Conservation (phyloP, 2,113 vertebrate species). For the Oostethus manadensis region DNA sequence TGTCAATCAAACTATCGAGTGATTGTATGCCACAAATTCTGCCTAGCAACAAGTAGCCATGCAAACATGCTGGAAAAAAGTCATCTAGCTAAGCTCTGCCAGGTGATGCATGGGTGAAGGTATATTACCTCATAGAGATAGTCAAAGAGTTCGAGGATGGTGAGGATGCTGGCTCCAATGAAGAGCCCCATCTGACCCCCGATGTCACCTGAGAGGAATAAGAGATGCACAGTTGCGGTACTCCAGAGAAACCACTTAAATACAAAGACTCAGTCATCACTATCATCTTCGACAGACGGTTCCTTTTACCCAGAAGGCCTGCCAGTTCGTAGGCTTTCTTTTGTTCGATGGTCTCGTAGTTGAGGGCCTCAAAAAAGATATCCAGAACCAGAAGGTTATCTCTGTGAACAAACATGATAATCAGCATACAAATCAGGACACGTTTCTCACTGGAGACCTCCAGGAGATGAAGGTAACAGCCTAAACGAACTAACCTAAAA, state of each 20-base stretch:
- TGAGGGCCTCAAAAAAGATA: slow-evolving; percentile 96
- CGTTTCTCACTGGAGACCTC: slow-evolving; percentile 5
- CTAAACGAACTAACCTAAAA: slow-evolving; percentile 15
- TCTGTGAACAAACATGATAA: slow-evolving; percentile 64
- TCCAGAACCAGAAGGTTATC: slow-evolving; percentile 98
- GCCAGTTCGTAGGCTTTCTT: slow-evolving; percentile 98
- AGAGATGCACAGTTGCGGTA: background rate
- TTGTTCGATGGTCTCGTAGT: slow-evolving; percentile 98
- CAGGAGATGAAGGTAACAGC: slow-evolving; percentile 18
- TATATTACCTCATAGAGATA: slow-evolving; percentile 90
- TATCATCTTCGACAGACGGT: slow-evolving; percentile 9
- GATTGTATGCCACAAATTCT: too few relatives aligned
- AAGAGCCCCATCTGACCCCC: slow-evolving; percentile 99
- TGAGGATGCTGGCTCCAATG: slow-evolving; percentile 95
- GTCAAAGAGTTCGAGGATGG: slow-evolving; percentile 93
- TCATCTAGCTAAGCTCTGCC: background rate
- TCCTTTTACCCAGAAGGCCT: slow-evolving; percentile 89
- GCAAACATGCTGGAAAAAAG: too few relatives aligned
- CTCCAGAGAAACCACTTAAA: background rate
- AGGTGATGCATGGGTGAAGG: background rate
- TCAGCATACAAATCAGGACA: slow-evolving; percentile 10
- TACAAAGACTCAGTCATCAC: background rate
- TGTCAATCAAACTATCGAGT: too few relatives aligned
- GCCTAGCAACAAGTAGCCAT: too few relatives aligned
- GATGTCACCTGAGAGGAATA: slow-evolving; percentile 81